Conservation (phyloP, 1,140 invertebrate species). For the Pectinophora gossypiella region DNA sequence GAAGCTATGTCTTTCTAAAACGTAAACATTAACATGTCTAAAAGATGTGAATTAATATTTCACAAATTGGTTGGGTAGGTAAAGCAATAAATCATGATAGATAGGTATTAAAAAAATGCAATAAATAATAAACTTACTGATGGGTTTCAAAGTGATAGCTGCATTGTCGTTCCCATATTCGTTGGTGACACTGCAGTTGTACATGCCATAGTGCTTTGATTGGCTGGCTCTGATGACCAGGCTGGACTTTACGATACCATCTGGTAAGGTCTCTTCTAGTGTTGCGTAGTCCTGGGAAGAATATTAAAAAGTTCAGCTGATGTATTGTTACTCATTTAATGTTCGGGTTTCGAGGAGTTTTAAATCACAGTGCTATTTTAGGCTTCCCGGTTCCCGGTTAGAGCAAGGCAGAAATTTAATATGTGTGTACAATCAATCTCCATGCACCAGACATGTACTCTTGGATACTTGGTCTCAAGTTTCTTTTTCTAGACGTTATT, state of each 20-base stretch:
- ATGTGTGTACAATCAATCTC: too few relatives aligned
- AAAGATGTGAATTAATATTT: background rate
- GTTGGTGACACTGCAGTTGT: constrained; percentile 97
- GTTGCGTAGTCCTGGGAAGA: constrained; percentile 78
- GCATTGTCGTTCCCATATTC: constrained; percentile 90
- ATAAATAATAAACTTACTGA: constrained; percentile 86
- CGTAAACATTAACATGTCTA: background rate
- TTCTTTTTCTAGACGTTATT: too few relatives aligned
- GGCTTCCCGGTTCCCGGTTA: too few relatives aligned
- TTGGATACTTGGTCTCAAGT: too few relatives aligned
- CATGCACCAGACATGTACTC: too few relatives aligned
- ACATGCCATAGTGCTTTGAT: constrained; percentile 90
- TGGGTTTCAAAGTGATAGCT: constrained; percentile 88
- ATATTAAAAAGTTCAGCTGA: too few relatives aligned
- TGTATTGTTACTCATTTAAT: too few relatives aligned
- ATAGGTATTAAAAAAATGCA: too few relatives aligned
- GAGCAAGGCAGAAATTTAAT: too few relatives aligned
- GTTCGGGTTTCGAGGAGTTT: too few relatives aligned
- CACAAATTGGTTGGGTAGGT: background rate
- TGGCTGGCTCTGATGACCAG: constrained; percentile 89
- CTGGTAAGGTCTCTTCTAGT: constrained; percentile 77
- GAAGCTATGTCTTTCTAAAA: too few relatives aligned
- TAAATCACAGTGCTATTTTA: too few relatives aligned
- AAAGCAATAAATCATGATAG: background rate
- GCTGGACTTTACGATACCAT: constrained; percentile 83